Percentiles rank a stretch among this genome's conserved stretches.
Conservation (phyloP, 2,888 invertebrate genomes). For the Tenthredo notha region DNA sequence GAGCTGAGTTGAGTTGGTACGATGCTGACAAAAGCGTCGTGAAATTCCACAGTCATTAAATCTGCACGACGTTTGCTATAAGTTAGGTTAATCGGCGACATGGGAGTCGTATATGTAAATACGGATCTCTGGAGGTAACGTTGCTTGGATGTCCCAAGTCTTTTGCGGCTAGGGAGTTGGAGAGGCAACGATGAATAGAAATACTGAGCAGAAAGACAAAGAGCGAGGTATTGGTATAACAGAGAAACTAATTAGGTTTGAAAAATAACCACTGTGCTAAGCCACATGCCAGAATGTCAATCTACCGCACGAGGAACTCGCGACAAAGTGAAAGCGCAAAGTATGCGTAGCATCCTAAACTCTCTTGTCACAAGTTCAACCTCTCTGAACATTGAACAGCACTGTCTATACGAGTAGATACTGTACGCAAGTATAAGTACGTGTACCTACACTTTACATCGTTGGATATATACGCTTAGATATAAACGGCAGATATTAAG, state of each 20-base stretch:
- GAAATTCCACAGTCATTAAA: slow-evolving; percentile 40
- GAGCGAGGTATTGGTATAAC: not conserved
- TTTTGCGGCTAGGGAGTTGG: not conserved
- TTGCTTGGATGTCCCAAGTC: not conserved
- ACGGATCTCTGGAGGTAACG: slow-evolving; percentile 22
- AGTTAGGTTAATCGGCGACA: slow-evolving; percentile 39
- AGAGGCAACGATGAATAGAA: not conserved
- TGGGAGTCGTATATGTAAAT: slow-evolving; percentile 38
- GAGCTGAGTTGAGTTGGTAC: not conserved
- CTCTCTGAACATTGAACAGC: slow-evolving; percentile 33
- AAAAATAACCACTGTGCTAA: slow-evolving; percentile 40
- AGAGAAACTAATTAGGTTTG: slow-evolving; percentile 49
- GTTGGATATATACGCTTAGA: not conserved
- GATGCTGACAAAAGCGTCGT: slow-evolving; percentile 18
- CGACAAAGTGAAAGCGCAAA: slow-evolving; percentile 51
- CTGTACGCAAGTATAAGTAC: not conserved
- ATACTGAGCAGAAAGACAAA: not conserved
- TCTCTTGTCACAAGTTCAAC: slow-evolving; percentile 47
- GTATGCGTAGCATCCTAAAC: slow-evolving; percentile 46
- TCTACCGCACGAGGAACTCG: slow-evolving; percentile 17
- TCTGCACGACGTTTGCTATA: slow-evolving; percentile 43
- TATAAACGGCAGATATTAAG: not conserved
- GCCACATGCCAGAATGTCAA: slow-evolving; percentile 49
- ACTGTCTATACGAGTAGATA: not conserved
- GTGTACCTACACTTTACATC: not conserved